These are phyloP conservation scores for Axinella damicornis DNA, from an alignment of 37 sponge, comb jelly and placozoan species.

Conservation along the genomic window DNA sequence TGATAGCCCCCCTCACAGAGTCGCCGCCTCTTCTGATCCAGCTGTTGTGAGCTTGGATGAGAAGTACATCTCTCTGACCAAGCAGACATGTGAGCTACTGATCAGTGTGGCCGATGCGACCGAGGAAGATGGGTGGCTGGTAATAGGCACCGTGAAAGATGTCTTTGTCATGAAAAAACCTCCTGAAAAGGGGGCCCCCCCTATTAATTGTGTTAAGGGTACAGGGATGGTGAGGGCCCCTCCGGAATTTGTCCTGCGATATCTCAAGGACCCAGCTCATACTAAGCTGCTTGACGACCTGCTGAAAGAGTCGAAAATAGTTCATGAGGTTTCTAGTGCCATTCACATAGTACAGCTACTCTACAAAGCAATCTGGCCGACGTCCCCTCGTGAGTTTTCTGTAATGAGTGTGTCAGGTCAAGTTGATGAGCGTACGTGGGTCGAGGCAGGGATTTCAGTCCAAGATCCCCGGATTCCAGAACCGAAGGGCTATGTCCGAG, in stretches of 20 bases:
- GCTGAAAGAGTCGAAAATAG: slow-evolving; percentile 57
- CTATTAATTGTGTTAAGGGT: slow-evolving; percentile 78
- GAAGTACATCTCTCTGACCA: slow-evolving; percentile 10
- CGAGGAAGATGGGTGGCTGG: slow-evolving; percentile 67
- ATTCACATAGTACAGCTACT: slow-evolving; percentile 43
- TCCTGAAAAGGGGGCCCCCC: slow-evolving; percentile 41
- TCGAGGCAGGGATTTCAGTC: slow-evolving; percentile 56
- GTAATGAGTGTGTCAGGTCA: slow-evolving; percentile 38
- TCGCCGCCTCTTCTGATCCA: not conserved
- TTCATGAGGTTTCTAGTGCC: slow-evolving; percentile 21
- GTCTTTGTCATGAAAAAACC: slow-evolving; percentile 67
- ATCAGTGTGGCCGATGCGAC: slow-evolving; percentile 20
- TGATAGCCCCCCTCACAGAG: not conserved
- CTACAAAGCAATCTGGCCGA: slow-evolving; percentile 83
- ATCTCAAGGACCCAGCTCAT: slow-evolving; percentile 30
- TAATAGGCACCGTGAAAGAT: slow-evolving; percentile 39
- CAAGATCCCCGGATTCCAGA: slow-evolving; percentile 56
- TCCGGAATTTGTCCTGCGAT: slow-evolving; percentile 66
- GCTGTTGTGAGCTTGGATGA: not conserved
- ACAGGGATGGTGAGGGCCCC: slow-evolving; percentile 59
- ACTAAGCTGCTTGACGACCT: slow-evolving; percentile 50
- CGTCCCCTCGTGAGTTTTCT: slow-evolving; percentile 75
- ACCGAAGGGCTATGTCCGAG: slow-evolving; percentile 75
- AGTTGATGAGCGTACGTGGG: slow-evolving; percentile 33
- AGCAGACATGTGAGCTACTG: slow-evolving; percentile 2